Evolutionary conservation across 2,888 invertebrate genomes (phyloP).

Genomic region (Rhamnusium bicolor): DNA sequence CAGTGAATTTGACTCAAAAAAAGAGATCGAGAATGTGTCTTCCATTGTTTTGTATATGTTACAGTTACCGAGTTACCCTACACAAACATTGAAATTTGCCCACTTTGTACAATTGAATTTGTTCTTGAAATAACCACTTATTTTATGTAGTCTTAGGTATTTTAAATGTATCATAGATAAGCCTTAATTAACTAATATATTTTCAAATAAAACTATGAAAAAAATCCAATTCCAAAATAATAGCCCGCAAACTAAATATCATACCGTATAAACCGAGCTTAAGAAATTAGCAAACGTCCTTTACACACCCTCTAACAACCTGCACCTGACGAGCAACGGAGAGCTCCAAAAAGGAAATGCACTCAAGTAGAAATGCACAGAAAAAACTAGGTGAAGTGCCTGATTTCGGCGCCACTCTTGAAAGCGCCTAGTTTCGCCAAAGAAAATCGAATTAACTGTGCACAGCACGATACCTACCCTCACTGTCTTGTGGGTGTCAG

Average conservation of each 20-base stretch:
- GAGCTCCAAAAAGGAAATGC: slow-evolving; percentile 5
- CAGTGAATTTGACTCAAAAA: too few relatives aligned
- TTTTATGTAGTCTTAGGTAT: too few relatives aligned
- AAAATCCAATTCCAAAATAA: background rate
- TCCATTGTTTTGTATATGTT: too few relatives aligned
- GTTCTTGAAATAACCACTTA: too few relatives aligned
- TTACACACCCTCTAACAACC: background rate
- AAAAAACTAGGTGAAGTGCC: slow-evolving; percentile 18
- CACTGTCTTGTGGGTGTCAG: slow-evolving; percentile 9
- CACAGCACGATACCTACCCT: background rate
- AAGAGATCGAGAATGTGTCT: too few relatives aligned
- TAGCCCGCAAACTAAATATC: background rate
- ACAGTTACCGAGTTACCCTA: too few relatives aligned
- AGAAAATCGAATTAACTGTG: background rate
- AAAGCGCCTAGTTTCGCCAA: background rate
- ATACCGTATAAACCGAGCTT: background rate
- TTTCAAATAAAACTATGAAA: too few relatives aligned
- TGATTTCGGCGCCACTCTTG: background rate
- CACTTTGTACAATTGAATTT: too few relatives aligned
- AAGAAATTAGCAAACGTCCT: slow-evolving; percentile 5
- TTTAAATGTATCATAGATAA: too few relatives aligned
- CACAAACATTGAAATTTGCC: too few relatives aligned
- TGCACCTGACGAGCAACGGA: slow-evolving; percentile 1
- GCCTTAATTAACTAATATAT: too few relatives aligned
- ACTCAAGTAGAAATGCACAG: background rate